Conservation (phyloP, 2,888 invertebrate species). For the Ceriagrion tenellum region DNA sequence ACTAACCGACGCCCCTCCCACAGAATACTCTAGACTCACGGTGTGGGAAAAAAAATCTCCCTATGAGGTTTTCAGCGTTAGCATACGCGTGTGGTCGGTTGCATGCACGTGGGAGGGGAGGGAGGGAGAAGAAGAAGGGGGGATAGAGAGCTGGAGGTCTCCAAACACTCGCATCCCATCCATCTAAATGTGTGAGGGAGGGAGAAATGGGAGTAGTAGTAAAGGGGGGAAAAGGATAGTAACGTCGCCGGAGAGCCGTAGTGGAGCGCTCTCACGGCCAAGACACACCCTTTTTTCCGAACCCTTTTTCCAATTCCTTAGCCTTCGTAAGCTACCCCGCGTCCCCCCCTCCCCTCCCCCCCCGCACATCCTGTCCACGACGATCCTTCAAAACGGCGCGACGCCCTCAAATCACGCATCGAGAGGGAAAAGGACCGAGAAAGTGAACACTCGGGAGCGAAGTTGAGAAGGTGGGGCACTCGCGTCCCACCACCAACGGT, state of each 20-base stretch:
- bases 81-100: constrained; percentile 63
- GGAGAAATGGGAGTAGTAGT: neutral
- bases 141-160: neutral
- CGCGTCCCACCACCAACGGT: neutral
- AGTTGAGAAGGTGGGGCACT: neutral
- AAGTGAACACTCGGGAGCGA: constrained; percentile 29
- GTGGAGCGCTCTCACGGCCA: constrained; percentile 51
- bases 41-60: neutral
- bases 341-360: neutral
- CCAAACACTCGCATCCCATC: constrained; percentile 63
- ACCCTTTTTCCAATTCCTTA: neutral
- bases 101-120: neutral
- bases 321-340: too few relatives aligned
- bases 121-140: neutral
- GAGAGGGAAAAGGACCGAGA: constrained; percentile 35
- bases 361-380: neutral
- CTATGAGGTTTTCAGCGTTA: neutral
- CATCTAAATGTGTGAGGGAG: constrained; percentile 58
- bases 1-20: neutral
- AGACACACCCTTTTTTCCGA: constrained; percentile 26
- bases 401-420: constrained; percentile 46
- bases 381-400: neutral
- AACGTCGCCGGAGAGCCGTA: neutral
- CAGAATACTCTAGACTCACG: neutral
- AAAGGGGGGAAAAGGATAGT: neutral